Evolutionary conservation across 1,140 invertebrate species (phyloP), one percentile per base, ranked within the genome.

Genomic region (Theocolax elegans): DNA sequence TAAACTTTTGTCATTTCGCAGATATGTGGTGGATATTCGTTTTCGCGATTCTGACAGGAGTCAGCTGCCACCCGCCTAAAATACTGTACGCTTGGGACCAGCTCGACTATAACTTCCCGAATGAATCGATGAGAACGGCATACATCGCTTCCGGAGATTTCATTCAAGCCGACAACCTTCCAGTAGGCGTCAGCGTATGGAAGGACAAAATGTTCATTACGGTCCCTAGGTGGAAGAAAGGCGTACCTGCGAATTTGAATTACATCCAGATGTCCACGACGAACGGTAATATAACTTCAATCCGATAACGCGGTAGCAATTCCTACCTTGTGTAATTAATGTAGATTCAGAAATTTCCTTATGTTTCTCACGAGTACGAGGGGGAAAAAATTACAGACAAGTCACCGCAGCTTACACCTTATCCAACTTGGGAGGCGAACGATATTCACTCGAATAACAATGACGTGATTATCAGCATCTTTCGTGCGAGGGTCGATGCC

Each of bases 121-220:
- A 86, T 60, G 87, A 89, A 10, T 86, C 87, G 46, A 86, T 88
- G 54, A 87, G 88, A 72, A 83, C 89, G 66, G 83, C 85, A 21
- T 90, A 91, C n/a, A 85, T 92, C 12, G 83, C 87, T 15, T 87
- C 83, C 35, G 89, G 89, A 21, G 82, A 87, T 72, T 94, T 91
- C 79, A 85, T 92, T 10, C 88, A 86, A 17, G 88, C 87, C 62
- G 91, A 94, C 78, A 93, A 93, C 82, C 79, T 94, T 67, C 92
- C 92, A 1, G 82, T 93, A 15, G 93, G 93, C 23, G 60, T 95
- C 59, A 91, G 89, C 44, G 83, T 89, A 35, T 94, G 91, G 91
- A 87, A 89, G 64, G 89, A 94, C 79, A 93, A 92, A 86, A 75
- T 94, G 46, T 93, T 95, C 77, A 84, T 94, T 56, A 93, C 93